A percentile compares a stretch with the other conserved stretches of the same genome.
Evolutionary conservation across 2,113 vertebrate species (phyloP).

Genomic region (Gambusia holbrooki): DNA sequence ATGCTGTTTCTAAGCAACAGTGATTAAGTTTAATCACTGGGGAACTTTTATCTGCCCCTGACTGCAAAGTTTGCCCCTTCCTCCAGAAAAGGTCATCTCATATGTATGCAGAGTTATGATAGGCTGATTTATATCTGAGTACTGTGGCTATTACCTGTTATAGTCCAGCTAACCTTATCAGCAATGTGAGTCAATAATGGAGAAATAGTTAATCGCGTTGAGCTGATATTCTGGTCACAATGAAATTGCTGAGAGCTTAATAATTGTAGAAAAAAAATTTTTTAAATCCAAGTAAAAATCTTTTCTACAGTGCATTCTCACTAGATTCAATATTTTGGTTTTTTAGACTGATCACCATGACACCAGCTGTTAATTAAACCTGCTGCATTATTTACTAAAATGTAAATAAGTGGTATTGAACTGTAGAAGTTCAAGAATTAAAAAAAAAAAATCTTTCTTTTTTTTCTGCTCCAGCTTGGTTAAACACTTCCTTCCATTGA

Average conservation of each 20-base stretch:
- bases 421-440: not conserved
- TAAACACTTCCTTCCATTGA: too few species aligned
- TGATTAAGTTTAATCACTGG: constrained; percentile 55
- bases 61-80: constrained; percentile 34
- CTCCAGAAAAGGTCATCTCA: constrained; percentile 52
- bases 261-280: not conserved
- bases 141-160: not conserved
- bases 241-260: not conserved
- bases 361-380: not conserved
- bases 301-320: not conserved
- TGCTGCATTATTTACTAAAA: not conserved
- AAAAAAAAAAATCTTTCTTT: not conserved
- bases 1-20: constrained; percentile 63
- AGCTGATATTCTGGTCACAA: not conserved
- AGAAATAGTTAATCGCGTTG: not conserved
- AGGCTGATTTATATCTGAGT: constrained; percentile 12
- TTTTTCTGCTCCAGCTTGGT: too few species aligned
- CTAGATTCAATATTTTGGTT: not conserved
- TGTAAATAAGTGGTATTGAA: not conserved
- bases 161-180: not conserved
- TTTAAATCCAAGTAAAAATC: not conserved
- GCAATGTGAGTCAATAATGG: not conserved
- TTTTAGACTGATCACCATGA: not conserved
- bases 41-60: constrained; percentile 50
- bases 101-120: constrained; percentile 21